Base-by-base conservation (phyloP, 1,140 invertebrate genomes). In the Cherax quadricarinatus region DNA sequence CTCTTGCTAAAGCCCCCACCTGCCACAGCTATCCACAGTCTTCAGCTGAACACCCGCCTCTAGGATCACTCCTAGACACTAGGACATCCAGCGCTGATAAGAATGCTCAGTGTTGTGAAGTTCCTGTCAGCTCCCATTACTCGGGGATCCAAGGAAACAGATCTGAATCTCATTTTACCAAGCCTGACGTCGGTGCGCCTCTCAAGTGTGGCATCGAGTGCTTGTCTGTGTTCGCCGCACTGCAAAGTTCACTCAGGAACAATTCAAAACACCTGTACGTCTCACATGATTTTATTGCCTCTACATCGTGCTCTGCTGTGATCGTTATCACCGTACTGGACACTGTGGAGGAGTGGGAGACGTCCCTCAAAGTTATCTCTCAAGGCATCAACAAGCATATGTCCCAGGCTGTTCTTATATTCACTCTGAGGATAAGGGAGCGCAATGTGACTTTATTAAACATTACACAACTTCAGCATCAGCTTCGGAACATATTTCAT, bases 391-490 rank as follows among this genome's bases (percentile, higher is more conserved):
- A 73, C 18, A 18, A 53, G 9, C 12, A n/a, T n/a, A n/a, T 57
- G 2, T 5, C 41, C 9, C 48, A 41, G 5, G 30, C 85, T 1
- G 57, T 86, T 24, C 21, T 91, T 10, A 62, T 91, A 14, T 48
- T 86, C n/a, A 86, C 66, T 12, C 30, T 62, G 48, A 53, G 57
- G 30, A 41, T 9, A 16, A 49, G n/a, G 9, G 51, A 57, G 14
- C n/a, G 49, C 30, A n/a, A 82, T 24, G 12, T 16, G 66, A 81
- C 48, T 49, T 24, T 86, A 48, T 7, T 41, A 81, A 66, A 70
- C 51, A 18, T 91, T 14, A n/a, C 24, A 24, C 24, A 24, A 12
- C 78, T 91, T 6, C 90, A 91, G 41, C 60, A 87, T 9, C 18
- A 49, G 21, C n/a, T 91, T 3, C 66, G 78, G 62, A 21, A 70